A percentile compares a stretch with the other conserved stretches of the same genome.
Conservation (phyloP, 2,797 vertebrate genomes). For the Danio aesculapii region DNA sequence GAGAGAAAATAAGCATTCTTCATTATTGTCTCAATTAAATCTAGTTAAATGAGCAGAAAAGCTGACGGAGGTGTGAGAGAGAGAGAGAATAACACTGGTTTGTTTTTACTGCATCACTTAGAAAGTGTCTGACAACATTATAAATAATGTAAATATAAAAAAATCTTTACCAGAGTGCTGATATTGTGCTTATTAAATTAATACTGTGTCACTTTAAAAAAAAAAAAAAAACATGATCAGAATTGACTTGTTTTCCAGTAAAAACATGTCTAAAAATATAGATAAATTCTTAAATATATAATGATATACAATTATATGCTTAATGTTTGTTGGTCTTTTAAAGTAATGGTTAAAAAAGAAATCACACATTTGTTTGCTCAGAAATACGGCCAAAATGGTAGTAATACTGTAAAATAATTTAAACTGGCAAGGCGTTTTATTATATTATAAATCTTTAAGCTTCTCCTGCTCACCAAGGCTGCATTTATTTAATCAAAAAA, state of each 20-base stretch:
- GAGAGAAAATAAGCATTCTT: constrained; percentile 51
- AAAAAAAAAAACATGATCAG: background rate
- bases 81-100: constrained; percentile 21
- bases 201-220: background rate
- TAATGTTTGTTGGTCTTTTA: background rate
- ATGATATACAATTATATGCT: background rate
- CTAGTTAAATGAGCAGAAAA: background rate
- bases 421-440: background rate
- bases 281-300: background rate
- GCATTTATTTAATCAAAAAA: too few species aligned
- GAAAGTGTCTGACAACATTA: background rate
- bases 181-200: constrained; percentile 21
- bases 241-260: constrained; percentile 25
- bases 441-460: too few species aligned
- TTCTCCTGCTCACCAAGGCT: too few species aligned
- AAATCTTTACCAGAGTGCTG: background rate
- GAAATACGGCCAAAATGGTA: background rate
- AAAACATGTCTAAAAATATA: background rate
- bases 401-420: background rate
- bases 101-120: background rate
- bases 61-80: constrained; percentile 14
- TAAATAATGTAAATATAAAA: background rate
- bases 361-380: background rate
- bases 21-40: constrained; percentile 37
- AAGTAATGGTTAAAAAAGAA: too few species aligned